Conservation (phyloP, 2,113 vertebrate species). For the Lophura nycthemera region DNA sequence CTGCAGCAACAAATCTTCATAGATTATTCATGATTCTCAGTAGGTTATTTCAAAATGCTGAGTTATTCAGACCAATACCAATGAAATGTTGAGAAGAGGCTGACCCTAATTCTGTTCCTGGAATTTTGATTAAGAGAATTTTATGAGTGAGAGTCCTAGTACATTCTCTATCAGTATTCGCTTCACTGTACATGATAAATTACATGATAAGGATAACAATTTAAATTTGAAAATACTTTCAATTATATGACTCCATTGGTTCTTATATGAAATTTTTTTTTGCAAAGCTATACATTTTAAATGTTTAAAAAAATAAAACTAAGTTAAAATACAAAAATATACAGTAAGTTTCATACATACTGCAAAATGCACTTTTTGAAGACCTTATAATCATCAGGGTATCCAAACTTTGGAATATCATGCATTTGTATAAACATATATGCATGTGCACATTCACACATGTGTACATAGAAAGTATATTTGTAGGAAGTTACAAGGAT, state of each 20-base stretch:
- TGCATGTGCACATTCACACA: not conserved
- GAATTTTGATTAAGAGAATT: not conserved
- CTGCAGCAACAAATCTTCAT: not conserved
- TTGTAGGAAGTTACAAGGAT: not conserved
- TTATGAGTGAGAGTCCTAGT: not conserved
- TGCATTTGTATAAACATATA: not conserved
- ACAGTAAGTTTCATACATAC: not conserved
- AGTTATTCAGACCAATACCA: not conserved
- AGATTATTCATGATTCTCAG: conserved; percentile 12
- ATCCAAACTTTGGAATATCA: not conserved
- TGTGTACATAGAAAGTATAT: fast-evolving
- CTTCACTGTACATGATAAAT: not conserved
- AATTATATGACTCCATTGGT: not conserved
- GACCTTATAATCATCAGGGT: not conserved
- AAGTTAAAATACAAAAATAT: not conserved
- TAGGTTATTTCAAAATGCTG: not conserved
- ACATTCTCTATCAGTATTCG: not conserved
- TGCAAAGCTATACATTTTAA: not conserved
- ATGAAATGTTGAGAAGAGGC: not conserved
- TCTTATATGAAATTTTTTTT: not conserved
- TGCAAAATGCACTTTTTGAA: not conserved
- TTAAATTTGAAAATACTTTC: not conserved
- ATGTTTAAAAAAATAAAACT: not conserved
- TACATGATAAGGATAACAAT: not conserved
- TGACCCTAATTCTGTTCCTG: not conserved